Base-by-base conservation (phyloP, 2,888 invertebrate species). In the Formica aserva region DNA sequence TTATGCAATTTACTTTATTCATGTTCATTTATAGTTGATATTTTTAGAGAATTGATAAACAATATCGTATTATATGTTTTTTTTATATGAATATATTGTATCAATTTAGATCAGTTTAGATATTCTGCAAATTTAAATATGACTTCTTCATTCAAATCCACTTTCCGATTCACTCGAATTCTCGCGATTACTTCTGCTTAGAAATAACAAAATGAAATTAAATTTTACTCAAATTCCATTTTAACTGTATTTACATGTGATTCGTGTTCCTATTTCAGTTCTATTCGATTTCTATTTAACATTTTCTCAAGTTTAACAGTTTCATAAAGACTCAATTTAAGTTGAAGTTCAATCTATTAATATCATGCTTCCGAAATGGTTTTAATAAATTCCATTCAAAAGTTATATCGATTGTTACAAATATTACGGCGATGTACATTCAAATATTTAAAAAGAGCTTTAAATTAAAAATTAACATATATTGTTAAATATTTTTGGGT, bases 141-240 rank as follows among this genome's bases (percentile, higher is more conserved):
- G 8, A 71, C 22, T 71, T 22, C 18, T 80, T 18, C 11, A 45
- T 48, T 60, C 41, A 60, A 78, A 32, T 57, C 1, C 13, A 66
- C 5, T 35, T 78, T 35, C 13, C 1, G 22, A n/a, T 22, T n/a
- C n/a, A 48, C 3, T 45, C 11, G 3, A 78, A 22, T 41, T 38
- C 9, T 52, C 26, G 8, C 32, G 11, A 60, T 78, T 69, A 60
- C 11, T 66, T 41, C 52, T 55, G 29, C 22, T 57, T 62, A 45
- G 29, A 18, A 80, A 60, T 60, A 78, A 60, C 71, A 80, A 69
- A 15, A 35, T 18, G 13, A 71, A 80, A 71, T 60, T 62, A 71
- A 78, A 78, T 71, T 71, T 78, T 35, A 62, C 13, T 71, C 26
- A 13, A 80, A 18, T 71, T 71, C 13, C 1, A 71, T 71, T 80